These are phyloP conservation scores for Neofelis nebulosa DNA, from an alignment of 2,113 vertebrate species.

Conservation along the genomic window DNA sequence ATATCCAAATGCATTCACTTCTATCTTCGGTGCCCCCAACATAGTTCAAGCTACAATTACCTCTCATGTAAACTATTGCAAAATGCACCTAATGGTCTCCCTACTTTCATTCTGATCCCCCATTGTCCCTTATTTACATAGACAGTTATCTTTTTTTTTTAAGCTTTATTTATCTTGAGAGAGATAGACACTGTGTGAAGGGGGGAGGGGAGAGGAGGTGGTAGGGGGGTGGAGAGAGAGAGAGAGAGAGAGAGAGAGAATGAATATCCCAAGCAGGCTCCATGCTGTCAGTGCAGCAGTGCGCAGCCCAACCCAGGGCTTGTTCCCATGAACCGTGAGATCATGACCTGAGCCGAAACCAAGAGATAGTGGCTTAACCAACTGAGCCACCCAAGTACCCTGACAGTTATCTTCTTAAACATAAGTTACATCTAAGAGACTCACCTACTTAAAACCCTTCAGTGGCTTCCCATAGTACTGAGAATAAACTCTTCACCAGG, in stretches of 20 bases:
- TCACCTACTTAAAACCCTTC: background rate
- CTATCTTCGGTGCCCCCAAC: background rate
- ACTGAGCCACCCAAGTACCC: too few species aligned
- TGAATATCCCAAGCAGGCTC: too few species aligned
- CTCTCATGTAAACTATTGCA: background rate
- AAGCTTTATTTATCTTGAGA: too few species aligned
- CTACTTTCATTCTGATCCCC: background rate
- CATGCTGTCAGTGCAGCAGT: too few species aligned
- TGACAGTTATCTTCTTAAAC: background rate
- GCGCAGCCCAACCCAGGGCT: too few species aligned
- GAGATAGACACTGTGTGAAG: too few species aligned
- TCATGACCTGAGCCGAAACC: too few species aligned
- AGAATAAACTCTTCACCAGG: constrained; percentile 6
- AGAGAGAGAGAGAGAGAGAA: too few species aligned
- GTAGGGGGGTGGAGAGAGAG: too few species aligned
- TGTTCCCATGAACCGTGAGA: too few species aligned
- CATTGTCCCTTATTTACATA: background rate
- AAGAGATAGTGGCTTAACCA: too few species aligned
- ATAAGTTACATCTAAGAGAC: background rate
- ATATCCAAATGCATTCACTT: background rate
- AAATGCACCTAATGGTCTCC: background rate
- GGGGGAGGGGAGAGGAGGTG: too few species aligned
- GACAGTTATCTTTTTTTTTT: background rate
- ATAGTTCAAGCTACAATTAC: background rate
- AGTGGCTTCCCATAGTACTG: background rate